These are phyloP conservation scores for Gymnopithys bicolor DNA, from an alignment of 2,797 vertebrate genomes.

Conservation along the genomic window DNA sequence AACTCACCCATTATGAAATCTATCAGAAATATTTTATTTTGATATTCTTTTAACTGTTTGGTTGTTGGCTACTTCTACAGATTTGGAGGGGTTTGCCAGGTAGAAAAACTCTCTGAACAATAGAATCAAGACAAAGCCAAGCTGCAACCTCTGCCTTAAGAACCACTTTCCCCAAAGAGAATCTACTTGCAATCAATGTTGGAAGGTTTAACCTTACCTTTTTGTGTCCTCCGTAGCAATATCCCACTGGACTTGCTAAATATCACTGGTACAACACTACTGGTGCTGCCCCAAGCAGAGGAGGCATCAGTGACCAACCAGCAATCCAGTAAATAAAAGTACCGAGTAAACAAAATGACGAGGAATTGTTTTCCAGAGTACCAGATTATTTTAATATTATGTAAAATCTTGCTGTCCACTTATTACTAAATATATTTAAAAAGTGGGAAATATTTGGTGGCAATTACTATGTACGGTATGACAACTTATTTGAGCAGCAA, in stretches of 20 bases:
- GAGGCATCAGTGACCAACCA: constrained; percentile 45
- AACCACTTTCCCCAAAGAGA: constrained; percentile 41
- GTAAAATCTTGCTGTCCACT: constrained; percentile 22
- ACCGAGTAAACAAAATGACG: constrained; percentile 56
- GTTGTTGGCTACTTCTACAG: not conserved
- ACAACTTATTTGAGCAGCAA: constrained; percentile 64
- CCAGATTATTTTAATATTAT: not conserved
- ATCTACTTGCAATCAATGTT: not conserved
- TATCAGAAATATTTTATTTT: constrained; percentile 43
- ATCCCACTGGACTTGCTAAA: not conserved
- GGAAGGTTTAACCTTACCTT: constrained; percentile 44
- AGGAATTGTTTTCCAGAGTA: constrained; percentile 13
- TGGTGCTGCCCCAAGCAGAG: not conserved
- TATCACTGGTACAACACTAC: constrained; percentile 28
- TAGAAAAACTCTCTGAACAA: constrained; percentile 43
- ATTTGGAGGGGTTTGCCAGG: not conserved
- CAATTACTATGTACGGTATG: constrained; percentile 8
- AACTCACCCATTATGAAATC: constrained; percentile 54
- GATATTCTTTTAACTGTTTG: constrained; percentile 1
- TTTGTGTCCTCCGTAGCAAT: not conserved
- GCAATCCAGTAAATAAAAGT: constrained; percentile 14
- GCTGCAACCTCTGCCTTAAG: constrained; percentile 6
- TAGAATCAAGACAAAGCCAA: constrained; percentile 44
- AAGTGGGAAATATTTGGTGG: constrained; percentile 11
- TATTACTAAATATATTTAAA: constrained; percentile 1